A percentile compares a stretch with the other conserved stretches of the same genome.
Evolutionary conservation across 2,113 vertebrate genomes (phyloP).

Genomic region (Chlorodrepanis virens): DNA sequence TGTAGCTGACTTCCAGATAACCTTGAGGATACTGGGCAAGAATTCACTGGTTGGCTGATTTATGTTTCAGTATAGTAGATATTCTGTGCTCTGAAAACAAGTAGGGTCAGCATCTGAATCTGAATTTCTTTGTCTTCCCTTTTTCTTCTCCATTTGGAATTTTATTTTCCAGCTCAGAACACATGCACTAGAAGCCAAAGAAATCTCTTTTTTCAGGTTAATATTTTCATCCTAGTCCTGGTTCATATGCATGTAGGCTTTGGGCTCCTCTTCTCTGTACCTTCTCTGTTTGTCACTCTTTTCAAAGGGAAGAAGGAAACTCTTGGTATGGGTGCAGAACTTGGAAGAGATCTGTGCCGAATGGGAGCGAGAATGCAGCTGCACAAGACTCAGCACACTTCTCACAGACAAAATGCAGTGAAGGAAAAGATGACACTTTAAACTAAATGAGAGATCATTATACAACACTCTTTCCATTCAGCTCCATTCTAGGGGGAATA

Average conservation of each 20-base stretch:
- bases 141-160: not conserved
- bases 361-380: slow-evolving; percentile 1
- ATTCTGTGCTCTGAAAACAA: not conserved
- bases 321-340: not conserved
- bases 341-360: not conserved
- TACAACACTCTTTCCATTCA: not conserved
- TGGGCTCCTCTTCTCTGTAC: not conserved
- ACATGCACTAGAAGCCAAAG: not conserved
- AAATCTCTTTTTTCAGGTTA: not conserved
- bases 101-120: not conserved
- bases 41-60: not conserved
- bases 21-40: not conserved
- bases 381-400: slow-evolving; percentile 43
- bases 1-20: not conserved
- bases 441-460: slow-evolving; percentile 47
- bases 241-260: not conserved
- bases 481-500: not conserved
- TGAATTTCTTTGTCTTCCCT: not conserved
- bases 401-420: slow-evolving; percentile 4
- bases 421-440: slow-evolving; percentile 24
- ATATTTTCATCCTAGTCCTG: not conserved
- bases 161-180: not conserved
- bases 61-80: not conserved
- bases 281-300: not conserved
- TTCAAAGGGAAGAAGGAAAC: slow-evolving; percentile 11